Conservation (phyloP, 2,113 vertebrate genomes). For the Recurvirostra avosetta region DNA sequence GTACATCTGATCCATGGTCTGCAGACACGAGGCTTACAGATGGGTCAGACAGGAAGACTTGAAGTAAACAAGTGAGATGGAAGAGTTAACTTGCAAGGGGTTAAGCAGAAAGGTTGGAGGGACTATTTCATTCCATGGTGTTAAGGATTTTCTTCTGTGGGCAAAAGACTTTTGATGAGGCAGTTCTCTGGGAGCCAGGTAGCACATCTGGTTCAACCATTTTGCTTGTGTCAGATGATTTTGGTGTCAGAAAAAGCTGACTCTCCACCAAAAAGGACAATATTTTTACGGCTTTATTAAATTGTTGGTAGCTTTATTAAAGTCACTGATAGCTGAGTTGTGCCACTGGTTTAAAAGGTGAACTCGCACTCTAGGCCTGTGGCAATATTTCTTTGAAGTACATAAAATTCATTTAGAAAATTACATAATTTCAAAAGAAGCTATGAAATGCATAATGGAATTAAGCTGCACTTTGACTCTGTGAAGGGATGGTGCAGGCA, state of each 20-base stretch:
- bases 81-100: background rate
- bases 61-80: background rate
- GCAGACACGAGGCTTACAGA: background rate
- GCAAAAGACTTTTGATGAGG: background rate
- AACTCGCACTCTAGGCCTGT: background rate
- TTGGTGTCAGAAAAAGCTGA: background rate
- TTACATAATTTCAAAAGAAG: conserved; percentile 1
- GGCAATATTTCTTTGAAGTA: conserved; percentile 21
- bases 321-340: background rate
- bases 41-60: background rate
- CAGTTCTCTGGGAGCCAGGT: background rate
- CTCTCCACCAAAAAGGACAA: background rate
- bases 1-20: background rate
- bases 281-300: background rate
- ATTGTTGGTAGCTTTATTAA: background rate
- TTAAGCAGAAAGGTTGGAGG: background rate
- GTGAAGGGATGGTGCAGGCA: background rate
- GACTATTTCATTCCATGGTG: background rate
- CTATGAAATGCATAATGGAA: background rate
- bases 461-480: background rate
- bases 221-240: background rate
- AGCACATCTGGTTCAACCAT: background rate
- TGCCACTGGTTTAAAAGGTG: background rate
- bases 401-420: conserved; percentile 16
- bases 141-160: background rate